phyloP scores from a whole-genome alignment of 2,888 invertebrate genomes.

The Amitus sp. region DNA sequence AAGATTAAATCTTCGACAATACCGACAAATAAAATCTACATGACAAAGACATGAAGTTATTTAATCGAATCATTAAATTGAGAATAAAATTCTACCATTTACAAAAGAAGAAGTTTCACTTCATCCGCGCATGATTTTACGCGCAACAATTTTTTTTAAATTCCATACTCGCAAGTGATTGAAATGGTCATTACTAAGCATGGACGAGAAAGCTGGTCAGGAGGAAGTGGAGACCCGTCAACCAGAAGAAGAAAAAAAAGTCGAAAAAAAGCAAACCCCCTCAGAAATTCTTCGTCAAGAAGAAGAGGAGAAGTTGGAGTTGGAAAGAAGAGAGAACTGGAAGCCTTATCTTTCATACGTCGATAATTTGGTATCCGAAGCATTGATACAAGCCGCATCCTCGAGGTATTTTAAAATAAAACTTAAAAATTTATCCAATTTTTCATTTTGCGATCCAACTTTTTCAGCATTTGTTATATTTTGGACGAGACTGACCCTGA shows the following conservation, averaged over 20 bases:
- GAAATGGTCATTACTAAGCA: no score
- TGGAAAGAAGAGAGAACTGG: slow-evolving; percentile 66
- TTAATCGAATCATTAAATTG: no score
- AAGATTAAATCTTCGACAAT: no score
- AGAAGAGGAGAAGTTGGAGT: slow-evolving; percentile 64
- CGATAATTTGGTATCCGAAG: slow-evolving; percentile 72
- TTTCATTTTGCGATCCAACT: not conserved
- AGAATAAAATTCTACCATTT: not conserved
- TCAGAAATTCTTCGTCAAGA: slow-evolving; percentile 47
- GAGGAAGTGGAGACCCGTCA: slow-evolving; percentile 18
- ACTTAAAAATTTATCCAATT: slow-evolving; percentile 5
- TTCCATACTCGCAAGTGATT: no score
- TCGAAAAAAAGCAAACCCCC: slow-evolving; percentile 45
- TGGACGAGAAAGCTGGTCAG: not conserved
- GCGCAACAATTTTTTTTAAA: no score
- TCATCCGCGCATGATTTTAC: no score
- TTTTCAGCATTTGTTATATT: slow-evolving; percentile 70
- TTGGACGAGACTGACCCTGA: slow-evolving; percentile 71
- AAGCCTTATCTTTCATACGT: slow-evolving; percentile 73
- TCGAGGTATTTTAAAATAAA: slow-evolving; percentile 54
- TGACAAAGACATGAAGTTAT: no score
- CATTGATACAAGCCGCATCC: slow-evolving; percentile 69
- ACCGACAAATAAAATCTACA: no score
- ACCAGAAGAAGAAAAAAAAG: slow-evolving; percentile 33
- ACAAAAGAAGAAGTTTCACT: no score